Conservation (phyloP, 2,113 vertebrate genomes). For the Pungitius pungitius region DNA sequence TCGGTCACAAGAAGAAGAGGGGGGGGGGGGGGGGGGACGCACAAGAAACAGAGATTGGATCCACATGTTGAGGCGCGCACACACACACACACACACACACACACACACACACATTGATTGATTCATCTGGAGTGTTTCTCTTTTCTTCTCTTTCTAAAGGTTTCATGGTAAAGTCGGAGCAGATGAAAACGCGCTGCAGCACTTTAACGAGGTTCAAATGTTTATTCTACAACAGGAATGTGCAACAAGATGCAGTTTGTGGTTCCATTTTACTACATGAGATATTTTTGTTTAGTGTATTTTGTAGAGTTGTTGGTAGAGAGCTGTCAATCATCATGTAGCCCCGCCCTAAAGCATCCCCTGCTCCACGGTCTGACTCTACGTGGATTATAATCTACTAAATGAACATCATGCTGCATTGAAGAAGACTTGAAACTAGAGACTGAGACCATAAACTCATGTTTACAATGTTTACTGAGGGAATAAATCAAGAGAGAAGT, state of each 20-base stretch:
- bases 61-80: conserved; percentile 66
- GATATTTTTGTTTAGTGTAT: no score
- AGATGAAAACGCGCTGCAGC: conserved; percentile 12
- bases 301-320: background rate
- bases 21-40: conserved; percentile 53
- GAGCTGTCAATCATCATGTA: no score
- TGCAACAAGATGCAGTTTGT: background rate
- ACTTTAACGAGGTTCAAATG: background rate
- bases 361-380: no score
- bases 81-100: conserved; percentile 21
- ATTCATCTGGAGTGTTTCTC: conserved; percentile 58
- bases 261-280: background rate
- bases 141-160: conserved; percentile 35
- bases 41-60: conserved; percentile 65
- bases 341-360: no score
- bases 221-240: background rate
- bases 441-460: no score
- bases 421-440: no score
- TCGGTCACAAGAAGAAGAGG: conserved; percentile 46
- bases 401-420: no score
- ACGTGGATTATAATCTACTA: no score
- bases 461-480: no score
- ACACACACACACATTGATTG: conserved; percentile 47
- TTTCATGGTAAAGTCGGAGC: conserved; percentile 32
- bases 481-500: no score